phyloP scores from a whole-genome alignment of 2,113 vertebrate species.

The Strix aluco region DNA sequence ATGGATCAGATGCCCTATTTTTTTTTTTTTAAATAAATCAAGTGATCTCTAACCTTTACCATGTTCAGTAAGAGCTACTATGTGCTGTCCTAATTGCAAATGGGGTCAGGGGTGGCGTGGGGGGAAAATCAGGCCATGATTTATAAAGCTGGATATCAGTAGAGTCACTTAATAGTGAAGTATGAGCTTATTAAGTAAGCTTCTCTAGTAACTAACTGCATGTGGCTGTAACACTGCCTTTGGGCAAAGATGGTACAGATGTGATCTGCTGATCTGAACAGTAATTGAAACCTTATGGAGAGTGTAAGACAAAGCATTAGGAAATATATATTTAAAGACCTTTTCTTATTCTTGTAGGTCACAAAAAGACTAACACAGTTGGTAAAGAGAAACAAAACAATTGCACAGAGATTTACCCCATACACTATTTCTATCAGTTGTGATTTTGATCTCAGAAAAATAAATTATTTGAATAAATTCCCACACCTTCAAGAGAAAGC shows the following conservation, averaged over 20 bases:
- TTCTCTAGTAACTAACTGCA: background rate
- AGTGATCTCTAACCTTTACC: background rate
- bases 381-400: background rate
- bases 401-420: background rate
- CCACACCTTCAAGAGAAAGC: background rate
- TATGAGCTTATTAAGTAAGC: background rate
- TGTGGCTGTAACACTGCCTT: background rate
- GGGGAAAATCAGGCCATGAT: background rate
- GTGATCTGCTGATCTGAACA: background rate
- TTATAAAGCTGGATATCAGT: background rate
- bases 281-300: background rate
- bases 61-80: background rate
- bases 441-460: background rate
- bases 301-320: background rate
- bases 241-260: background rate
- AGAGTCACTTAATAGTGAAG: background rate
- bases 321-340: background rate
- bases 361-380: background rate
- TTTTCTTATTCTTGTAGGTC: background rate
- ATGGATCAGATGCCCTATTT: background rate
- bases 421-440: background rate
- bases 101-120: rapidly evolving
- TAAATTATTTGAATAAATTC: background rate
- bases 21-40: background rate
- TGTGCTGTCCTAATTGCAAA: background rate